Conservation (phyloP, 2,797 vertebrate species). For the Botia kubotai region DNA sequence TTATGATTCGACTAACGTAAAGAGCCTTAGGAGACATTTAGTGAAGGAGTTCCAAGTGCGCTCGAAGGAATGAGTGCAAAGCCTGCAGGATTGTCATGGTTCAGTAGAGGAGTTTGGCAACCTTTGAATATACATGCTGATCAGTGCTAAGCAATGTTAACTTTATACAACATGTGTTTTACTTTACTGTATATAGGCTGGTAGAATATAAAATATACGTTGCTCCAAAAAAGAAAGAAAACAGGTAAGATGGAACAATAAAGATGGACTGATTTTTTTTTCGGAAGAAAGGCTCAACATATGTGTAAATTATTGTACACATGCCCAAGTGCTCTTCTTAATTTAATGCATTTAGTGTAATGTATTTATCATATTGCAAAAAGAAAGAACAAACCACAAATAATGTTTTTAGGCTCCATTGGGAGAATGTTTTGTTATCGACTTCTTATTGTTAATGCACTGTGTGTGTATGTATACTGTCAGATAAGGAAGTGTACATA, state of each 20-base stretch:
- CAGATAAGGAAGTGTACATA: conserved; percentile 86
- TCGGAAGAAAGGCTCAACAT: conserved; percentile 24
- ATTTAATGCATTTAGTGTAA: conserved; percentile 31
- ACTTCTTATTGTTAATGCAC: conserved; percentile 70
- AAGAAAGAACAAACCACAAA: conserved; percentile 10
- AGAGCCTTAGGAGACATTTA: conserved; percentile 53
- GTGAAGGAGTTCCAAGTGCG: conserved; percentile 50
- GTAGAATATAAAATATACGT: conserved; percentile 39
- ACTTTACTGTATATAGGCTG: conserved; percentile 40
- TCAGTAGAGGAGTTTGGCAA: conserved; percentile 56
- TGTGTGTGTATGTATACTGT: conserved; percentile 75
- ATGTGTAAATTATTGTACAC: conserved; percentile 41
- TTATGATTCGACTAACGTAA: conserved; percentile 38
- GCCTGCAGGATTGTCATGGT: conserved; percentile 53
- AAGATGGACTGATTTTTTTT: conserved; percentile 24
- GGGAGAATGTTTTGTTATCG: conserved; percentile 68
- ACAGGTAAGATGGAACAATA: conserved; percentile 12
- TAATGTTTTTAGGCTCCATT: conserved; percentile 6
- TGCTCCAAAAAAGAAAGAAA: conserved; percentile 25
- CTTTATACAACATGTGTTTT: conserved; percentile 49
- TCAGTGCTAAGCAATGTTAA: conserved; percentile 45
- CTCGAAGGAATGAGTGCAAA: conserved; percentile 58
- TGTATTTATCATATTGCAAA: conserved; percentile 22
- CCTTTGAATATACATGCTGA: conserved; percentile 48
- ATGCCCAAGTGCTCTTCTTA: conserved; percentile 35